Evolutionary conservation across 1,140 invertebrate genomes (phyloP).

Genomic region (Oryctes rhinoceros): DNA sequence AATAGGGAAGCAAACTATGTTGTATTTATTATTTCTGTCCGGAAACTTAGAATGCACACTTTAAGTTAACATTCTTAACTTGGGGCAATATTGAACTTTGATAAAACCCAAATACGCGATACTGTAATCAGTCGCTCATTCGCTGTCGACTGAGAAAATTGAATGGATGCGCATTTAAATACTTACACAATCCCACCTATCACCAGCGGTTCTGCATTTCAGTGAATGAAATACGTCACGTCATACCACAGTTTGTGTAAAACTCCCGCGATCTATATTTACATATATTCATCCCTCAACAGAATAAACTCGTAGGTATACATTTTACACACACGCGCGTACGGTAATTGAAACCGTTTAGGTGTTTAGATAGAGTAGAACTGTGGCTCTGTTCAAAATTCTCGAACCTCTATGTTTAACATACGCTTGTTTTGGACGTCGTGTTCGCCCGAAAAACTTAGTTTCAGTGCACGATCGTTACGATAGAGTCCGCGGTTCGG

Average conservation of each 20-base stretch:
- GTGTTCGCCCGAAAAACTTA: neutral
- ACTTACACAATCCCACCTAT: neutral
- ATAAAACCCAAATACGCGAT: neutral
- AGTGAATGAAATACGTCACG: neutral
- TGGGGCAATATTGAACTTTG: neutral
- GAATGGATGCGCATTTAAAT: neutral
- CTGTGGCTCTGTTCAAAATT: neutral
- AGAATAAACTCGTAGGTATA: neutral
- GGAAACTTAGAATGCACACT: neutral
- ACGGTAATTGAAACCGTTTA: neutral
- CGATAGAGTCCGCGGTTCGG: neutral
- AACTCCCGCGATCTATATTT: neutral
- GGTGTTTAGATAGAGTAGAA: neutral
- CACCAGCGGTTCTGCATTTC: neutral
- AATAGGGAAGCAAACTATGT: neutral
- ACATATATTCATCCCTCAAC: neutral
- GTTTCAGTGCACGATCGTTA: conserved; percentile 4
- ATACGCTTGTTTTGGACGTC: neutral
- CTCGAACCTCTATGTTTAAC: neutral
- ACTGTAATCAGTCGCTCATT: neutral
- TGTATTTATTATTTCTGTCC: too few relatives aligned
- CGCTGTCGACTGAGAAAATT: neutral
- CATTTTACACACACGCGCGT: neutral
- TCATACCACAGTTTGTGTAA: neutral
- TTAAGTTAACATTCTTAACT: neutral